Base-by-base conservation (phyloP, 2,113 vertebrate genomes). In the Dipodomys stephensi region DNA sequence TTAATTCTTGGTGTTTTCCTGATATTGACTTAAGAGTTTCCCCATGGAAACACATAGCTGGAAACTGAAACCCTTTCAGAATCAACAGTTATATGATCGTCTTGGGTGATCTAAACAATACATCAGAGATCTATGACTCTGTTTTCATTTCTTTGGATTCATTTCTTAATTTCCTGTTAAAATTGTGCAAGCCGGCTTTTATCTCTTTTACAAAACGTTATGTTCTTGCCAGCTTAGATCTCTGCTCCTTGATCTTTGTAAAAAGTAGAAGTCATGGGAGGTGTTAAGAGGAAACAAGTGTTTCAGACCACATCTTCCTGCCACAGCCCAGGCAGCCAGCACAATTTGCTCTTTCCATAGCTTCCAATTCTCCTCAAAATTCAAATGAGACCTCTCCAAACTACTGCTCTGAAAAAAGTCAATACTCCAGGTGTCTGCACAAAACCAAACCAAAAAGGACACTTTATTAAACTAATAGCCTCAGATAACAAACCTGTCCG, bases 1-100 rank as follows among this genome's bases (percentile, higher is more conserved):
- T 57, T 85, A 83, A 89, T 86, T 81, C 62, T 88, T 83, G 9
- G 64, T 53, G 23, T 39, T 83, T 81, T 84, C 53, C 60, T 90
- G 71, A 32, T 74, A 90, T 92, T 90, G 73, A 90, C 82, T 67
- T 93, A 16, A 16, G 30, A 65, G 46, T 90, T 97, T 97, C 95
- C 53, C 73, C 78, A 62, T 95, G 90, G 65, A 62, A 91, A 87
- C 49, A 64, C 3, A 73, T 69, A 92, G 25, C 35, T 92, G 83
- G 85, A 93, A 96, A 74, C 69, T 6, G 7, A 93, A 91, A 90
- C 49, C 4, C 87, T 62, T 78, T 88, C 72, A 20, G 88, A 64
- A 73, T 94, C 90, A 91, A 86, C 46, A 71, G 46, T 94, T 83
- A 68, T 39, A 39, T 15, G 62, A 22, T 87, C 68, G 57, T 72